Base-by-base conservation (phyloP, 2,888 invertebrate species). In the Eupithecia centaureata region DNA sequence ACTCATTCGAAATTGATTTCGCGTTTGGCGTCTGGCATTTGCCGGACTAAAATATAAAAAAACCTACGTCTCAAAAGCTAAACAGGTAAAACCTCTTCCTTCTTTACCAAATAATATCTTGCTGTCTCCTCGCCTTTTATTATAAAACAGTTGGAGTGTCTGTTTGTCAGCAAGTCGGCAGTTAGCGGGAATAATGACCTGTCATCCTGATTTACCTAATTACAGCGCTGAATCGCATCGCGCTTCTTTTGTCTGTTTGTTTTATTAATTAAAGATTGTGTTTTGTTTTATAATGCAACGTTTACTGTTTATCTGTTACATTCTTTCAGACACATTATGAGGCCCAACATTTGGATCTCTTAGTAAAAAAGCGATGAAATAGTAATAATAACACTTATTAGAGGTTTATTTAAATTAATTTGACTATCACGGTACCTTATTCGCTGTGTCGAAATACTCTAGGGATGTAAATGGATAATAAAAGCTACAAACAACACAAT, bases 161-260 rank as follows among this genome's bases (percentile, higher is more conserved):
- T n/a, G 56, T 47, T 61, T 61, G 42, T 42, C 60, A 60, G 38
- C 18, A 38, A 59, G 35, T 10, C 15, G 42, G 28, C 61, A 61
- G 30, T 47, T 61, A 61, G 18, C 47, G 30, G 18, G 30, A 61
- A 30, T 61, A 61, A 61, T 61, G 47, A 30, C 47, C 61, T 61
- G 59, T 47, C 61, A 30, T 30, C 47, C 25, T 61, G 28, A 47
- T 61, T 61, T 61, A 61, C 61, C 47, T 61, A 61, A 61, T 61
- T 61, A 61, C 30, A 61, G 28, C 7, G 1, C 38, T 27, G 59
- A 35, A 22, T 22, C 42, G 30, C n/a, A 57, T 18, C n/a, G 12
- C 10, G 30, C 25, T 51, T 32, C 61, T 61, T 52, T 52, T 32
- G 30, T 30, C 4, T 7, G 8, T 52, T 27, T 27, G 7, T 13